Percentiles rank a stretch among this genome's conserved stretches.
These are phyloP conservation scores for Drosophila eohydei DNA, from an alignment of 2,888 invertebrate species.

Conservation along the genomic window DNA sequence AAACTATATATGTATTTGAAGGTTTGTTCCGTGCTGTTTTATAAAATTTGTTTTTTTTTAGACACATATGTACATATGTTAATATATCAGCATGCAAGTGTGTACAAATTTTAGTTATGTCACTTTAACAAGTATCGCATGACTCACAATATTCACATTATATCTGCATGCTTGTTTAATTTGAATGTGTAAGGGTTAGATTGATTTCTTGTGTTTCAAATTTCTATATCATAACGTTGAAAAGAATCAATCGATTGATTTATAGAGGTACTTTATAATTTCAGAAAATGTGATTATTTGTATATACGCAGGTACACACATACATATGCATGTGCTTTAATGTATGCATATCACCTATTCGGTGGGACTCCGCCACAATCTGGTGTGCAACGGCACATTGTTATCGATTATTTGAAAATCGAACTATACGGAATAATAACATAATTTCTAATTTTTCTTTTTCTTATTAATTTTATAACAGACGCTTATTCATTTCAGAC, in stretches of 20 bases:
- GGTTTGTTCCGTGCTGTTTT: neutral
- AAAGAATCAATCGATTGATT: neutral
- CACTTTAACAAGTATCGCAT: conserved; percentile 10
- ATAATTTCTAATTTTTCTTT: neutral
- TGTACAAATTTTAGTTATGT: conserved; percentile 23
- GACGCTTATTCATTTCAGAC: conserved; percentile 20
- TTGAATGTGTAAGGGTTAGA: neutral
- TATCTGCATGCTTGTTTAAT: neutral
- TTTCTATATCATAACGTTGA: neutral
- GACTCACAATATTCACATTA: neutral
- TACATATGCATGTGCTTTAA: neutral
- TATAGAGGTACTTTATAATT: neutral
- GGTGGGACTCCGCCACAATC: neutral
- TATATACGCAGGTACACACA: neutral
- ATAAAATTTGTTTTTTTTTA: neutral
- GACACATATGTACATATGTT: neutral
- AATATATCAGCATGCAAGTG: neutral
- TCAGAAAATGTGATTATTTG: neutral
- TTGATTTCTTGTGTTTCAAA: neutral
- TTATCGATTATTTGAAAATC: conserved; percentile 35
- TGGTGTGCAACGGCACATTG: neutral
- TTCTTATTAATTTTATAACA: neutral
- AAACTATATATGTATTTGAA: neutral
- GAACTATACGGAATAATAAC: neutral
- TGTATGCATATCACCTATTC: neutral